phyloP scores from a whole-genome alignment of 2,113 vertebrate species.

The Megaleporinus macrocephalus region DNA sequence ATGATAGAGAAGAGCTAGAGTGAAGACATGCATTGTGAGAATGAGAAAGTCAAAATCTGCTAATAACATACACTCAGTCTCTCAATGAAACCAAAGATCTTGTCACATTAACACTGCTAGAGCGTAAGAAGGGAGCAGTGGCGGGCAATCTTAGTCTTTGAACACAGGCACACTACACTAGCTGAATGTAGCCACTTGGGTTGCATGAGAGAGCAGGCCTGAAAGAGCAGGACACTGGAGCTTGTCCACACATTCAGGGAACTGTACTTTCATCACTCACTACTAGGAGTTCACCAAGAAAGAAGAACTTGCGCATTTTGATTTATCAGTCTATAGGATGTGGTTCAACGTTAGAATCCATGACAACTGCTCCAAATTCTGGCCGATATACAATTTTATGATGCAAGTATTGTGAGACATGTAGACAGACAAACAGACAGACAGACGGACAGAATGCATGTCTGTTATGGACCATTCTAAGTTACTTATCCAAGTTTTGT shows the following conservation, averaged over 20 bases:
- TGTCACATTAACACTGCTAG: slow-evolving; percentile 20
- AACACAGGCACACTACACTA: too few species aligned
- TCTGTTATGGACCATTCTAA: too few species aligned
- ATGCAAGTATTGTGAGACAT: too few species aligned
- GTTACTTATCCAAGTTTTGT: too few species aligned
- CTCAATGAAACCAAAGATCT: background rate
- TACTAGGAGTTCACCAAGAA: too few species aligned
- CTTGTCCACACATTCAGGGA: background rate
- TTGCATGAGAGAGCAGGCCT: background rate
- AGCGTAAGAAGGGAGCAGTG: background rate
- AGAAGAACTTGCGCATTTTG: too few species aligned
- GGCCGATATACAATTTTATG: too few species aligned
- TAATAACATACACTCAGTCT: background rate
- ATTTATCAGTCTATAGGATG: too few species aligned
- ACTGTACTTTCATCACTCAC: background rate
- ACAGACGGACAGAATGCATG: too few species aligned
- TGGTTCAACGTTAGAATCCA: background rate
- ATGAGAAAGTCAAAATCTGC: background rate
- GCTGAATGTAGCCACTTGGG: background rate
- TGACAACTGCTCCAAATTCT: too few species aligned
- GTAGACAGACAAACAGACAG: too few species aligned
- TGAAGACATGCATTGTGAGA: background rate
- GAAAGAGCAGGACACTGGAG: background rate
- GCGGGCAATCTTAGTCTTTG: background rate
- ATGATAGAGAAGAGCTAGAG: too few species aligned